Base-by-base conservation (phyloP, 2,113 vertebrate species). In the Oreochromis niloticus region DNA sequence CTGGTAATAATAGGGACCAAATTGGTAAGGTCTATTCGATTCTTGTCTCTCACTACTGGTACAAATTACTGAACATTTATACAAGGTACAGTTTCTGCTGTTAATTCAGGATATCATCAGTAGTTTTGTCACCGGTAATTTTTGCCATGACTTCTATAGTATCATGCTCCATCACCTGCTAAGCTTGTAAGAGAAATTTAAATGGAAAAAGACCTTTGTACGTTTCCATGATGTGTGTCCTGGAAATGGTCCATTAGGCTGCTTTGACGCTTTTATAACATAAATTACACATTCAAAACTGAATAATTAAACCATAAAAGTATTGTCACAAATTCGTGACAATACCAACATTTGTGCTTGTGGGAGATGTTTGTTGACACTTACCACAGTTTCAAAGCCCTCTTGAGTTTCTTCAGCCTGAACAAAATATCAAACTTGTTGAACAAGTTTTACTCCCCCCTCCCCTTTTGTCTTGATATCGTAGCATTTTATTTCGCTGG, bases 401-500 rank as follows among this genome's bases (percentile, higher is more conserved):
- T 32, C 27, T 57, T 57, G 34, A 12, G 34, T 27, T 57, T 81
- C 22, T 41, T 24, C 79, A 55, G 52, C 9, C 34, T 24, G 52
- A 57, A 56, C 32, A 16, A 80, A 80, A 80, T 16, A 27, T 56
- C 52, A 24, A 1, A 80, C 2, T 39, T 80, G 52, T 6, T 56
- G 14, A 39, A 43, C n/a, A 57, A 39, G 13, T 22, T 22, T 2
- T 13, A n/a, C 61, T n/a, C 17, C 17, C 61, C 22, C 22, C 22
- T 22, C 61, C 61, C 6, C 17, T 17, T 66, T 39, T 66, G 61
- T 66, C 19, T 22, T 2, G 17, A 39, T 66, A 12, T 0, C 17
- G 0, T n/a, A n/a, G 61, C 17, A 66, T n/a, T 36, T 66, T n/a
- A 39, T 39, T 39, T 0, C 34, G 6, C n/a, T 32, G 6, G 27